Conservation (phyloP, 2,797 vertebrate species). For the Pempheris klunzingeri region DNA sequence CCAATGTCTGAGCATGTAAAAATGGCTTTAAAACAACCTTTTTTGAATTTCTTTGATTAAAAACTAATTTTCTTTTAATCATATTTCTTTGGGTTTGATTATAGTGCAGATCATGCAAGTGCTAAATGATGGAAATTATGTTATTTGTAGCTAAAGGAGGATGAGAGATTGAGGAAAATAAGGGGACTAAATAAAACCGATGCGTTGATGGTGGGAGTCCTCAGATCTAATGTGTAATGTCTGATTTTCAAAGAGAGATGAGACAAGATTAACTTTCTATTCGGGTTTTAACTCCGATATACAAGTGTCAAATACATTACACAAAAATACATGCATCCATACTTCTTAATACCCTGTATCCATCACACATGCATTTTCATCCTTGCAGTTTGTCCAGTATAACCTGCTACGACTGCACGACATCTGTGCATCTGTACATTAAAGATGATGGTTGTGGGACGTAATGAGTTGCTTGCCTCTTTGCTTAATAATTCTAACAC, state of each 20-base stretch:
- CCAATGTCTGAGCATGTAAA: background rate
- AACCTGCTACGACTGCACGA: constrained; percentile 12
- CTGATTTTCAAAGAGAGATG: background rate
- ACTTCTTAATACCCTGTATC: background rate
- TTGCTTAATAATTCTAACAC: constrained; percentile 48
- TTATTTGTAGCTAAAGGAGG: background rate
- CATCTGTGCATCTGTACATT: constrained; percentile 32
- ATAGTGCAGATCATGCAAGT: constrained; percentile 16
- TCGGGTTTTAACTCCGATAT: background rate
- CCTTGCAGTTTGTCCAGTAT: background rate
- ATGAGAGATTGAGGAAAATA: background rate
- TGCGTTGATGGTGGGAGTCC: constrained; percentile 13
- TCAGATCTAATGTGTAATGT: background rate
- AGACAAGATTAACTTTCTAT: background rate
- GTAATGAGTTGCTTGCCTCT: constrained; percentile 44
- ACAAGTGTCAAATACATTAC: constrained; percentile 8
- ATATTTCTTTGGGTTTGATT: background rate
- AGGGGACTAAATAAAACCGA: constrained; percentile 31
- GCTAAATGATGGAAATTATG: constrained; percentile 23
- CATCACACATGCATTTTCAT: constrained; percentile 40
- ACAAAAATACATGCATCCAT: constrained; percentile 14
- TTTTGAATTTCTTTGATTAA: no score
- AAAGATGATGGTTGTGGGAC: constrained; percentile 45
- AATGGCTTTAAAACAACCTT: background rate
- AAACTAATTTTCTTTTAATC: background rate